Conservation (phyloP, 2,113 vertebrate species). For the Corydoras maculifer region DNA sequence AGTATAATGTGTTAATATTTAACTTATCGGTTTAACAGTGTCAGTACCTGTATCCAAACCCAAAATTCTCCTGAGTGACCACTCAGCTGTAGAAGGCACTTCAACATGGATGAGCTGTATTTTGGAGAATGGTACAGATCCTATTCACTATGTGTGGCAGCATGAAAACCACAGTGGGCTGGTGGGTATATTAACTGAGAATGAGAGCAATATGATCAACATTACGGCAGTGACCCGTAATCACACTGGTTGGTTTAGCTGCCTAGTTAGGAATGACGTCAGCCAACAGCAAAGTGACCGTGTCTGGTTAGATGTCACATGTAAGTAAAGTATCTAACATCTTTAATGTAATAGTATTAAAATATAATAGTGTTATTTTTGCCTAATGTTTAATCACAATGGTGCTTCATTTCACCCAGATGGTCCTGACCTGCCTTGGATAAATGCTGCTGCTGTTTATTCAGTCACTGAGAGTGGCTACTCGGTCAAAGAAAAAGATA, state of each 20-base stretch:
- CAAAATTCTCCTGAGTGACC: slow-evolving; percentile 62
- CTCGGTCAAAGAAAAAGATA: slow-evolving; percentile 73
- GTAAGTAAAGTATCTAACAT: too few species aligned
- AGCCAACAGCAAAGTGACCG: too few species aligned
- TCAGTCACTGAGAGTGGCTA: slow-evolving; percentile 67
- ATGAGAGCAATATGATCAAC: slow-evolving; percentile 47
- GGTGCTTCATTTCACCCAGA: slow-evolving; percentile 51
- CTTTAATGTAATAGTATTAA: too few species aligned
- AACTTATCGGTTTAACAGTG: neutral
- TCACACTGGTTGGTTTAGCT: too few species aligned
- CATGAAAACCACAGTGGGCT: slow-evolving; percentile 51
- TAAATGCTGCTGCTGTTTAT: slow-evolving; percentile 71
- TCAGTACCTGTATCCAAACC: slow-evolving; percentile 79
- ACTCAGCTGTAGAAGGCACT: slow-evolving; percentile 63
- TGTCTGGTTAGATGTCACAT: too few species aligned
- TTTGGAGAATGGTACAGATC: slow-evolving; percentile 74
- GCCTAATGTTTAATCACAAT: neutral
- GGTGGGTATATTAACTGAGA: slow-evolving; percentile 48
- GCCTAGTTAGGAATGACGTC: too few species aligned
- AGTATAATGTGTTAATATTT: too few species aligned
- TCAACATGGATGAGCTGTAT: slow-evolving; percentile 64
- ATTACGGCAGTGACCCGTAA: slow-evolving; percentile 36
- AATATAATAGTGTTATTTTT: too few species aligned
- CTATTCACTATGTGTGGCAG: slow-evolving; percentile 73
- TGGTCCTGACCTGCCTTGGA: slow-evolving; percentile 73